Evolutionary conservation across 2,113 vertebrate genomes (phyloP).

Genomic region (Malurus alboscapulatus): DNA sequence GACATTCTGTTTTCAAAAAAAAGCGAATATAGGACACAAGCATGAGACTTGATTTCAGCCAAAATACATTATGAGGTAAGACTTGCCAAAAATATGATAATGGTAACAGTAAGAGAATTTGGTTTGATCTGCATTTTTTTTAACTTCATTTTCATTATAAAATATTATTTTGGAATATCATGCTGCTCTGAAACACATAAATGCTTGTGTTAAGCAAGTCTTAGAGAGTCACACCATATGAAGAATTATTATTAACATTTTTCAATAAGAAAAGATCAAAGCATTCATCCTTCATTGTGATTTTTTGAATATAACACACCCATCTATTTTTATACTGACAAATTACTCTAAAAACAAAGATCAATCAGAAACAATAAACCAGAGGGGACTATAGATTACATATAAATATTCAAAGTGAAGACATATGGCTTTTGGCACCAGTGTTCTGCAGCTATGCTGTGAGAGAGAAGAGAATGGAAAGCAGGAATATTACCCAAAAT

Average conservation of each 20-base stretch:
- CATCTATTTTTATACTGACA: slow-evolving; percentile 42
- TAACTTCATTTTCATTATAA: neutral
- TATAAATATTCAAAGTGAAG: slow-evolving; percentile 30
- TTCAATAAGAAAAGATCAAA: slow-evolving; percentile 37
- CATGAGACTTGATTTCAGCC: neutral
- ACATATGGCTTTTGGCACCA: slow-evolving; percentile 11
- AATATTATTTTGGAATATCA: neutral
- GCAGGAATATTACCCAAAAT: neutral
- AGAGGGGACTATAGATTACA: neutral
- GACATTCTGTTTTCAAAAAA: neutral
- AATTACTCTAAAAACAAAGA: slow-evolving; percentile 55
- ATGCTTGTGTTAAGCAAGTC: neutral
- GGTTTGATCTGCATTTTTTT: neutral
- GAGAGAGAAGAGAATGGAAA: slow-evolving; percentile 10
- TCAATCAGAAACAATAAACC: slow-evolving; percentile 47
- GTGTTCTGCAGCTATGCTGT: neutral
- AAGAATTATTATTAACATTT: slow-evolving; percentile 3
- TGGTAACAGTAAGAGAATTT: neutral
- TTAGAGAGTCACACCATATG: neutral
- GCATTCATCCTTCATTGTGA: neutral
- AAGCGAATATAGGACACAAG: neutral
- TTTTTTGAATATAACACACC: slow-evolving; percentile 1
- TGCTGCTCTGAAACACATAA: neutral
- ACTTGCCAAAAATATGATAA: neutral
- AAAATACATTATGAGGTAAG: neutral